Percentiles rank a stretch among this genome's conserved stretches.
Conservation (phyloP, 1,140 invertebrate species). For the Drosophila virilis region DNA sequence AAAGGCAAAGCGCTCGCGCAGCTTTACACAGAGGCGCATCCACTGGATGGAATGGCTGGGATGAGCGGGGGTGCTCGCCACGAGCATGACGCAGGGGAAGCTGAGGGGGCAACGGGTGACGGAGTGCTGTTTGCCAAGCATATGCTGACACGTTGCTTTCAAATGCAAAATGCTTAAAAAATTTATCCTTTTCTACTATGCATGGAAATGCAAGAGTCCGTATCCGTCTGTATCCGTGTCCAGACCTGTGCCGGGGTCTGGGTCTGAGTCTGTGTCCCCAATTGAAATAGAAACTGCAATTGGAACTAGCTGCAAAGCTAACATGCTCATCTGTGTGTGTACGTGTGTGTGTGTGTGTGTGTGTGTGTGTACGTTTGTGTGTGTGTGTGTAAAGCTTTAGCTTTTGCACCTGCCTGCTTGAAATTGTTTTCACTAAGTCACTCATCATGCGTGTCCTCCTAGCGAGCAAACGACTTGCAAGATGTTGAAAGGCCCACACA, state of each 20-base stretch:
- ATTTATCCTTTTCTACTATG: constrained; percentile 21
- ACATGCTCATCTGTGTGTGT: constrained; percentile 14
- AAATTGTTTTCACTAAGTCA: constrained; percentile 75
- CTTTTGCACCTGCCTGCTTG: constrained; percentile 38
- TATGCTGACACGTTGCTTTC: constrained; percentile 40
- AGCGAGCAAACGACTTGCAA: constrained; percentile 27
- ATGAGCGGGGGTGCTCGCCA: background rate
- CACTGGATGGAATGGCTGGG: background rate
- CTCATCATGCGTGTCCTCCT: constrained; percentile 58
- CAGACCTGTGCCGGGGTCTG: background rate
- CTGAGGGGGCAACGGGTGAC: constrained; percentile 6
- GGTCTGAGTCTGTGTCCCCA: background rate
- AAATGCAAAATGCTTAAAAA: constrained; percentile 47
- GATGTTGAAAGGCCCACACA: constrained; percentile 40
- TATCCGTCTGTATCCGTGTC: background rate
- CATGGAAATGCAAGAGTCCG: constrained; percentile 20
- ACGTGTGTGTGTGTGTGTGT: constrained; percentile 6
- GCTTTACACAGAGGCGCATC: constrained; percentile 10
- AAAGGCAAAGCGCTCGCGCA: constrained; percentile 48
- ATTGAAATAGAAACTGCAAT: constrained; percentile 28
- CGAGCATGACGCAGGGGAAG: constrained; percentile 32
- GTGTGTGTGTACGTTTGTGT: constrained; percentile 1
- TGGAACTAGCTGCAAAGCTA: constrained; percentile 41
- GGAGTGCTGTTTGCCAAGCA: constrained; percentile 9
- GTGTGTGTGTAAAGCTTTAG: constrained; percentile 8